phyloP scores from a whole-genome alignment of 2,797 vertebrate species.

The Enteromius radiatus region DNA sequence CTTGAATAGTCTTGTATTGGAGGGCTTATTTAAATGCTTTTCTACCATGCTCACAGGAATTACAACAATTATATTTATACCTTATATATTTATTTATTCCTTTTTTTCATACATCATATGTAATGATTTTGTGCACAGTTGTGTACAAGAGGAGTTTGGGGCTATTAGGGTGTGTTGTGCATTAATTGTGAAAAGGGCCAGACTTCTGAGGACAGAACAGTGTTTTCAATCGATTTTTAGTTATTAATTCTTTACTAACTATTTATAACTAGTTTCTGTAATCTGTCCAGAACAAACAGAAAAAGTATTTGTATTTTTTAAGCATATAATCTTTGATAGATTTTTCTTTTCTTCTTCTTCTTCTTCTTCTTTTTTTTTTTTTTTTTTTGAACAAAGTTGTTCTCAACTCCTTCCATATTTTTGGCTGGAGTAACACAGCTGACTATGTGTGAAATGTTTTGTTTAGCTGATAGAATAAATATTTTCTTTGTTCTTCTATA shows the following conservation, averaged over 20 bases:
- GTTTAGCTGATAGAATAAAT: slow-evolving; percentile 17
- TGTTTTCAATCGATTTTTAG: neutral
- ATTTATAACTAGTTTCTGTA: neutral
- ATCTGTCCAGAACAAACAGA: neutral
- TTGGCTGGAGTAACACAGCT: neutral
- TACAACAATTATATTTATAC: neutral
- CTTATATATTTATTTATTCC: neutral
- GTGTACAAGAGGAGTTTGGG: neutral
- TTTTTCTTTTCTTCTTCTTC: neutral
- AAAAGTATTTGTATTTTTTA: neutral
- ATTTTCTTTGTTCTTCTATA: slow-evolving; percentile 6
- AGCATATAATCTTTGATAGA: neutral
- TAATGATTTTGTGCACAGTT: neutral
- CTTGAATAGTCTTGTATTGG: neutral
- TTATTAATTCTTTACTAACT: neutral
- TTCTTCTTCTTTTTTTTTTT: neutral
- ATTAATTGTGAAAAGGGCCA: slow-evolving; percentile 13
- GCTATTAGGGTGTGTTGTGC: neutral
- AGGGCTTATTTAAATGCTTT: neutral
- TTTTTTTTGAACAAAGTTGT: slow-evolving; percentile 2
- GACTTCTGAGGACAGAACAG: neutral
- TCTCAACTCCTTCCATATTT: neutral
- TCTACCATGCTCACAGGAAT: neutral
- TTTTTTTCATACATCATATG: neutral
- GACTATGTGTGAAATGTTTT: slow-evolving; percentile 12